Percentiles rank a stretch among this genome's conserved stretches.
phyloP scores from a whole-genome alignment of 2,113 vertebrate species.

The Bambusicola thoracicus region DNA sequence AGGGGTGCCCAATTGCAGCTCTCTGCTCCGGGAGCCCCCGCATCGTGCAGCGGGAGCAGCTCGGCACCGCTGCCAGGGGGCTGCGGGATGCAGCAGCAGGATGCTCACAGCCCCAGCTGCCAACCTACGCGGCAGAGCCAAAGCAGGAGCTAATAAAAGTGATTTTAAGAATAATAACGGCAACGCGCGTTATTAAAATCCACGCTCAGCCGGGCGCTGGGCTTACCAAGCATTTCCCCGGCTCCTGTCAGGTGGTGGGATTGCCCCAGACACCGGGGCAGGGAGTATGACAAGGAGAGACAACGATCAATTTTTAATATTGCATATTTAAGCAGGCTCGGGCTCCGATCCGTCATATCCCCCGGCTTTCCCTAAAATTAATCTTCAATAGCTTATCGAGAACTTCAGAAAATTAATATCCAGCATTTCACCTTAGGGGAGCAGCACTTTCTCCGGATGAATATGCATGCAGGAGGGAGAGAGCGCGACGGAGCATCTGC shows the following conservation, averaged over 20 bases:
- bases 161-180: slow-evolving; percentile 56
- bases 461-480: neutral
- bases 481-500: neutral
- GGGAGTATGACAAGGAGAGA: slow-evolving; percentile 66
- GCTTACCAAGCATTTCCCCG: slow-evolving; percentile 36
- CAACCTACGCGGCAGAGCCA: neutral
- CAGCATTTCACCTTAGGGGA: slow-evolving; percentile 37
- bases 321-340: slow-evolving; percentile 70
- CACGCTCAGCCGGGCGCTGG: neutral
- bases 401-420: slow-evolving; percentile 67
- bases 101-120: neutral
- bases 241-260: slow-evolving; percentile 27
- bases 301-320: slow-evolving; percentile 74
- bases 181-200: slow-evolving; percentile 53
- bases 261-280: slow-evolving; percentile 55
- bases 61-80: neutral
- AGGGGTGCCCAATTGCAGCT: neutral
- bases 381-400: slow-evolving; percentile 65
- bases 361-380: slow-evolving; percentile 68
- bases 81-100: neutral
- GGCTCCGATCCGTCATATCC: slow-evolving; percentile 51
- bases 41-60: neutral
- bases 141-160: slow-evolving; percentile 50
- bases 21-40: neutral
- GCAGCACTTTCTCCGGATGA: slow-evolving; percentile 1